Evolutionary conservation across 2,888 invertebrate species (phyloP), one percentile per base, ranked within the genome.

Genomic region (Eupithecia tripunctaria): DNA sequence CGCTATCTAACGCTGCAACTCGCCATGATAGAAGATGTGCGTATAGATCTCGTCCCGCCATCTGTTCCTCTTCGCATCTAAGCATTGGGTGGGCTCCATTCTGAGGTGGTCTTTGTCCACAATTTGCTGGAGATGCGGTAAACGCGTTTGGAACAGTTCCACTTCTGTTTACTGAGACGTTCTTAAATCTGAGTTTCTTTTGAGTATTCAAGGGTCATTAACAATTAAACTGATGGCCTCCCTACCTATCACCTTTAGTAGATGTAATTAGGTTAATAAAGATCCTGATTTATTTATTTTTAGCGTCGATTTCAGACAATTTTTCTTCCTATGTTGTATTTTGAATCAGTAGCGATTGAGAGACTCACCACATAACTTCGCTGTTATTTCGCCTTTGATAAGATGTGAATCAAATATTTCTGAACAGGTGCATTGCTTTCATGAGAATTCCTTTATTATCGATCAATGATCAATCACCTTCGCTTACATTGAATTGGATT

Each of bases 391-490:
- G 10, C 56, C 25, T 25, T 56, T 56, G 25, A 25, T 14, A 14
- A 5, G 25, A 14, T 56, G 0, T 21, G 12, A 14, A 25, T 25
- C 56, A 56, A 25, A 56, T 14, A 56, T 10, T 25, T 5, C 14
- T 12, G 12, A 25, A 1, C 25, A 25, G 47, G 47, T 51, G 4
- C 51, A 51, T 51, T 51, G 56, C 25, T 56, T 56, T 51, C 1
- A 51, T 21, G 21, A 14, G 12, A 5, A 25, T 56, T 56, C 56
- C 25, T 56, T 25, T 56, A 25, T 25, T 21, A 25, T 56, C 21
- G 12, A 56, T 25, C 51, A 21, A 51, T 51, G 51, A 51, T 51
- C 56, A 56, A 56, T 14, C 21, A 56, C 56, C 56, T 56, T 56
- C 25, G 56, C 21, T 51, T 51, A 51, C 14, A 56, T 56, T 25